phyloP scores from a whole-genome alignment of 2,113 vertebrate genomes.

The Leptodactylus fuscus region DNA sequence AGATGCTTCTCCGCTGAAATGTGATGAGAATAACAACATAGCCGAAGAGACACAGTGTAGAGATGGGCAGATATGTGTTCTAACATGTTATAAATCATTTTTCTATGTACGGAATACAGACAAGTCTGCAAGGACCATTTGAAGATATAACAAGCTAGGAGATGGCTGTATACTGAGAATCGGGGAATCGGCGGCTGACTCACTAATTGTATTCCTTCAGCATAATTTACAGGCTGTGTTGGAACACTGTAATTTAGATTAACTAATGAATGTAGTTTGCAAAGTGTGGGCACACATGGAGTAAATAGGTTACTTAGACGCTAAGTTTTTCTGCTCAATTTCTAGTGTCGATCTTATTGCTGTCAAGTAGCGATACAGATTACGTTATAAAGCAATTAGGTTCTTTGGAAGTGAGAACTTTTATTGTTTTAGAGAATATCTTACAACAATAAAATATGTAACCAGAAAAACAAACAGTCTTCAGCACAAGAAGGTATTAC shows the following conservation, averaged over 20 bases:
- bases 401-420: too few species aligned
- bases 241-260: conserved; percentile 22
- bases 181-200: neutral
- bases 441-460: too few species aligned
- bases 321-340: neutral
- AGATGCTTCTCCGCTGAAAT: neutral
- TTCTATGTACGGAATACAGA: neutral
- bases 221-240: neutral
- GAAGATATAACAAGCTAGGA: neutral
- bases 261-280: conserved; percentile 11
- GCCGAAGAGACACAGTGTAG: neutral
- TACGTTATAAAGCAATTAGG: neutral
- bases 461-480: too few species aligned
- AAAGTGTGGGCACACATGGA: neutral
- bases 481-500: too few species aligned
- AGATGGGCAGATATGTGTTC: neutral
- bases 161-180: neutral
- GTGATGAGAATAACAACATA: conserved; percentile 20
- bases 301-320: neutral
- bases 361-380: neutral
- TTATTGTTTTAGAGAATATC: too few species aligned
- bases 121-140: neutral
- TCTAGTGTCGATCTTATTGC: neutral
- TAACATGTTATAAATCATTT: neutral
- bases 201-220: neutral